Evolutionary conservation across 2,113 vertebrate species (phyloP).

Genomic region (Crocuta crocuta): DNA sequence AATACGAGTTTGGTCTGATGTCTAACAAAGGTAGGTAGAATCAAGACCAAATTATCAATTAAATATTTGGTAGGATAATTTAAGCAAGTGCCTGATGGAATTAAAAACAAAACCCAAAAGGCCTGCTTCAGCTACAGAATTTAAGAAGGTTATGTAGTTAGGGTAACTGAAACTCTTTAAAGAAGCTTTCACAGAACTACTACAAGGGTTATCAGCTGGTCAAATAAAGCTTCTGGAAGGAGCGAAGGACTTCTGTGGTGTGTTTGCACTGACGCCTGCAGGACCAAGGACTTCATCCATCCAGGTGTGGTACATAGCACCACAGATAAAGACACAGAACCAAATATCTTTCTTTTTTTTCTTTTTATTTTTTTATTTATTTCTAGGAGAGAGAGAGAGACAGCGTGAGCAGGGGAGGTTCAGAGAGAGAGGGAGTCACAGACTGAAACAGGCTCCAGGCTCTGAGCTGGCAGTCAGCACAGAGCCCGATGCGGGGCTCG

Average conservation of each 20-base stretch:
- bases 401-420: too few relatives aligned
- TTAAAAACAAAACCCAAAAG: not conserved
- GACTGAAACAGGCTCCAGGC: too few relatives aligned
- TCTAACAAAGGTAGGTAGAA: not conserved
- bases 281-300: not conserved
- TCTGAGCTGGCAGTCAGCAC: too few relatives aligned
- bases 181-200: not conserved
- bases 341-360: too few relatives aligned
- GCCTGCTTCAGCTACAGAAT: not conserved
- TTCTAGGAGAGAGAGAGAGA: too few relatives aligned
- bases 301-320: not conserved
- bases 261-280: not conserved
- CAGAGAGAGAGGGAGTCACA: too few relatives aligned
- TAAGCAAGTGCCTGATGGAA: not conserved
- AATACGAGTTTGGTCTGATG: not conserved
- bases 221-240: not conserved
- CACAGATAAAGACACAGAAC: not conserved
- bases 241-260: not conserved
- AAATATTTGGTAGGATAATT: conserved; percentile 18
- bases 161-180: not conserved
- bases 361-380: too few relatives aligned
- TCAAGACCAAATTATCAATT: conserved; percentile 27
- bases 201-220: not conserved
- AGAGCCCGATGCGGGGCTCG: too few relatives aligned
- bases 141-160: not conserved